Percentiles rank a stretch among this genome's conserved stretches.
Conservation (phyloP, 1,140 invertebrate genomes). For the Euwallacea similis region DNA sequence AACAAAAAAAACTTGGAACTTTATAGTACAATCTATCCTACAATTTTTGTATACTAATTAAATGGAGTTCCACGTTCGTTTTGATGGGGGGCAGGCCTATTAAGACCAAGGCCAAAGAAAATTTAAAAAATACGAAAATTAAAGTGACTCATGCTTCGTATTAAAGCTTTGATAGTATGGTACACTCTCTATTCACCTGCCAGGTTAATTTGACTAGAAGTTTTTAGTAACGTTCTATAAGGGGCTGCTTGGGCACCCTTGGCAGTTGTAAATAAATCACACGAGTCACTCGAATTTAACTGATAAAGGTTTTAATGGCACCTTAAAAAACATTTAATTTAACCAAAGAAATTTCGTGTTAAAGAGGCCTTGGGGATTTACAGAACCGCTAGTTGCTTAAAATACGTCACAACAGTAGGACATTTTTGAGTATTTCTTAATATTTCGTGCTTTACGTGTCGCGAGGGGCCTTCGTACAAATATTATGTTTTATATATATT, state of each 20-base stretch:
- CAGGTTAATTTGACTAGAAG: background rate
- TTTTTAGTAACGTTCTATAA: too few relatives aligned
- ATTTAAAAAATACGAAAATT: background rate
- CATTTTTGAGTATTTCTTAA: background rate
- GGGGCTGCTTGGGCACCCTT: too few relatives aligned
- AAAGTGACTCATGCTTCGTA: background rate
- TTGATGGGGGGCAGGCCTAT: background rate
- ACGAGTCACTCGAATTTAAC: too few relatives aligned
- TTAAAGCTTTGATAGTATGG: background rate
- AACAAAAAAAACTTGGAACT: conserved; percentile 3
- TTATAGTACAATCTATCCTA: background rate
- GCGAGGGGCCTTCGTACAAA: background rate
- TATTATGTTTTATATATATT: background rate
- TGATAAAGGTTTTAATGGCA: too few relatives aligned
- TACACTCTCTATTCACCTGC: background rate
- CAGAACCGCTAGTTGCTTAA: background rate
- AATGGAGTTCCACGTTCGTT: background rate
- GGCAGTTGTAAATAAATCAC: too few relatives aligned
- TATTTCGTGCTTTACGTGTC: background rate
- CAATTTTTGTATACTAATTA: background rate
- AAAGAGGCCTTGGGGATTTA: too few relatives aligned
- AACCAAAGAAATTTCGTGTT: too few relatives aligned
- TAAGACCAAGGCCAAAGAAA: background rate
- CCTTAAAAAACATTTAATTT: too few relatives aligned
- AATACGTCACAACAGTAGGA: background rate